Conservation (phyloP, 2,113 vertebrate genomes). For the Petroica traversi region DNA sequence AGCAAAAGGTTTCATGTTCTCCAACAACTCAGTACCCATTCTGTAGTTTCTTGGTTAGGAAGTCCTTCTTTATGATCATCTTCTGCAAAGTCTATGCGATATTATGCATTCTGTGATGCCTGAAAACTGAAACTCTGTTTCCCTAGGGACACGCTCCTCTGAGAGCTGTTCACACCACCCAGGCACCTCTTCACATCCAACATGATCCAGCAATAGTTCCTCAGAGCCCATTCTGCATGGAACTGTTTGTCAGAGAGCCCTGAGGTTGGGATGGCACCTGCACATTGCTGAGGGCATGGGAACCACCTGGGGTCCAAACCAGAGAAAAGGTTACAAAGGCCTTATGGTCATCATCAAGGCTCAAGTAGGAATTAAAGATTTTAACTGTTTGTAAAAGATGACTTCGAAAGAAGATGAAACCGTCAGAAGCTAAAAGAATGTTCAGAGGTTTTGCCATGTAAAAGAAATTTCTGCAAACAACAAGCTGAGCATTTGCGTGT, state of each 20-base stretch:
- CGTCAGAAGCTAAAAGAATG: background rate
- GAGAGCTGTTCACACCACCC: fast-evolving
- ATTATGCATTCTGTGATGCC: background rate
- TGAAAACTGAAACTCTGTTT: background rate
- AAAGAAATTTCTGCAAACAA: background rate
- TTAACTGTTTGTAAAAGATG: background rate
- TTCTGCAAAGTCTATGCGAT: background rate
- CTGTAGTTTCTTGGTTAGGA: background rate
- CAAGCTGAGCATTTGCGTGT: background rate
- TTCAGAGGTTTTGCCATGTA: background rate
- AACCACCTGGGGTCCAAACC: background rate
- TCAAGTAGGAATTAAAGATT: background rate
- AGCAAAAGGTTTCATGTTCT: background rate
- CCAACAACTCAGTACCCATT: background rate
- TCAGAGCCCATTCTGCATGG: background rate
- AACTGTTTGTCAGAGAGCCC: background rate
- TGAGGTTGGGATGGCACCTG: background rate
- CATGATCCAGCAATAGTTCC: background rate
- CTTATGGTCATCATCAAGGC: background rate
- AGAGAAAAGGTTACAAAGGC: background rate
- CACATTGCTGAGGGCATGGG: background rate
- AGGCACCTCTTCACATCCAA: background rate
- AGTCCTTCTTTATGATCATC: background rate
- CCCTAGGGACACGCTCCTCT: background rate
- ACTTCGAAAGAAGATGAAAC: background rate